Base-by-base conservation (phyloP, 2,888 invertebrate genomes). In the Rotaria socialis region DNA sequence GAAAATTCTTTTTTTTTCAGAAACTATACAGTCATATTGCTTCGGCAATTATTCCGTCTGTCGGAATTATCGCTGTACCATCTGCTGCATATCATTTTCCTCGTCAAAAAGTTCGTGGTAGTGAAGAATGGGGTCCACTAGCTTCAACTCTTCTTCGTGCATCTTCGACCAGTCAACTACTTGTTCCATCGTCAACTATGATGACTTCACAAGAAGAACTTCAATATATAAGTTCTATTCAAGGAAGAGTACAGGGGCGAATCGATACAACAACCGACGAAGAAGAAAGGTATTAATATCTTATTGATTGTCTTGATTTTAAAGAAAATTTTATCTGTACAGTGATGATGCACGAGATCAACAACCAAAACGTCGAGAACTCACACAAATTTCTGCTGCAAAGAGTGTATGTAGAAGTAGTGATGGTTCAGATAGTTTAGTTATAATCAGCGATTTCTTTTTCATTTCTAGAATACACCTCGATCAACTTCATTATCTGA, bases 91-190 rank as follows among this genome's bases (percentile, higher is more conserved):
- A 47, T 11, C 0, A 47, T 47, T 80, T 80, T 80, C 80, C 80
- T 11, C 80, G 16, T 47, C 80, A 80, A 80, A 80, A 80, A 47
- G 6, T 14, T 14, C 6, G 14, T 24, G 43, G 22, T 10, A 16
- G 4, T n/a, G 80, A 80, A 47, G 47, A 80, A 80, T 80, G 80
- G 80, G 43, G 43, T n/a, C 47, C 80, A 24, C 47, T 80, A 24
- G 43, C 47, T 24, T 47, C 80, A 24, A n/a, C 47, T 11, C 47
- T 80, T 47, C 19, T 80, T 14, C 43, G 47, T 47, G 80, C 80
- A 14, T 80, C 67, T 19, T 35, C 67, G 16, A 67, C 19, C 3
- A 67, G 27, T 67, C 67, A 67, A 67, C 35, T 27, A 19, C 67
- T 67, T 67, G 5, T 67, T 67, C 35, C 24, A 75, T 27, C 47